Evolutionary conservation across 2,888 invertebrate species (phyloP), one percentile per base, ranked within the genome.

Genomic region (Euzophera pinguis): DNA sequence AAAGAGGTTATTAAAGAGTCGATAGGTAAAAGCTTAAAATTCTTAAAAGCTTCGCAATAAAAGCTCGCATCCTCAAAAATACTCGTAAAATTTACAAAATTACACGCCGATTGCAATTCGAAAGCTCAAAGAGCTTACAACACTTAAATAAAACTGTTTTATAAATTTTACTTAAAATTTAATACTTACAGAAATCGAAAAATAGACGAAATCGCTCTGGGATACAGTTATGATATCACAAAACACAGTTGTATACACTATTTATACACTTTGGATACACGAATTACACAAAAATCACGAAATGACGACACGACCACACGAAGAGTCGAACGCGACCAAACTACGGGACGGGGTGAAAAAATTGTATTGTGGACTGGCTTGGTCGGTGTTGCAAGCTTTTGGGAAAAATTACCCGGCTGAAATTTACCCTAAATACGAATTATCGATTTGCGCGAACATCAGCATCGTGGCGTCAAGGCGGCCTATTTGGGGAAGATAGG

Each of bases 301-400:
- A 16, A 32, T 6, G 2, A 39, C 16, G 35, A 37, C 22, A 37
- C 49, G 7, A 50, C 14, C 39, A 6, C 6, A 3, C 10, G 39
- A 47, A 10, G 29, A 48, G 62, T 49, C 52, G 42, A 65, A 64
- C 70, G 62, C 66, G 67, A n/a, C n/a, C n/a, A n/a, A 42, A 71
- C 72, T 72, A n/a, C n/a, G n/a, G n/a, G 67, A 17, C 14, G 53
- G 58, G 59, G 57, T 54, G 62, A 63, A 64, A 64, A 67, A 67
- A 69, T 62, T 63, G 67, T 70, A 64, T 65, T 62, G 65, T 56
- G 56, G 61, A 61, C 60, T 59, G 57, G 65, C 61, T 57, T 45
- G 35, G 63, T 53, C 14, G 12, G 38, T 29, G 38, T 39, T 50
- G 39, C 32, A 22, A 38, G 49, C 1, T 50, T 22, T n/a, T n/a